Evolutionary conservation across 92 coral and sea anemone species (phyloP), one percentile per base, ranked within the genome.

Genomic region (Nematostella vectensis): DNA sequence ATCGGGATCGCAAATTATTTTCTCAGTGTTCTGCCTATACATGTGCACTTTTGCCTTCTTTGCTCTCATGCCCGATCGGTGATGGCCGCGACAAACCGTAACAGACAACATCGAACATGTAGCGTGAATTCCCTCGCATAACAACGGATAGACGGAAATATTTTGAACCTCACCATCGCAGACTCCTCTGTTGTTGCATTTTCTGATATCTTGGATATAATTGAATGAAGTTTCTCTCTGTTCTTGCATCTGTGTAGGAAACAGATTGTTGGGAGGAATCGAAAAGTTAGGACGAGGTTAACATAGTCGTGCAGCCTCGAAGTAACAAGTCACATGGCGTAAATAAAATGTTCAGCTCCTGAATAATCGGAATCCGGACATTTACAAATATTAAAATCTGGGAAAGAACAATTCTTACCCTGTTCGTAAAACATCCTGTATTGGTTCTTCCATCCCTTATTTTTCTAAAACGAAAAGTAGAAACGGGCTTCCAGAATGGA

Each of bases 221-320:
- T 85, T 28, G 95, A 75, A 37, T 85, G 95, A 26, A 85, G 95
- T 40, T 80, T 75, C 40, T 80, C 75, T 77, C 82, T 63, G 83
- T 76, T 50, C 87, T 76, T 66, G 69, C 49, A 79, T 71, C 82
- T 76, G 67, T 25, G 67, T 54, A 48, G 53, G 62, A 76, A 60
- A 68, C 68, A 76, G 65, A 75, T 66, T 50, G 47, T 17, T 66
- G 38, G 42, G 62, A 43, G 55, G 57, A 19, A 15, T 55, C 43
- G 62, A 62, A 44, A 66, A 45, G 23, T 55, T n/a, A 15, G 37
- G 52, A 21, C 27, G 29, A 36, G 53, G 59, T n/a, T n/a, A n/a
- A 48, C 28, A 43, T 21, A 17, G 10, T 36, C 70, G 53, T 31
- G 53, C 55, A 66, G 4, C 17, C 38, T 26, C 17, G 11, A 37